phyloP scores from a whole-genome alignment of 2,113 vertebrate species.

The Rhabdornis inornatus region DNA sequence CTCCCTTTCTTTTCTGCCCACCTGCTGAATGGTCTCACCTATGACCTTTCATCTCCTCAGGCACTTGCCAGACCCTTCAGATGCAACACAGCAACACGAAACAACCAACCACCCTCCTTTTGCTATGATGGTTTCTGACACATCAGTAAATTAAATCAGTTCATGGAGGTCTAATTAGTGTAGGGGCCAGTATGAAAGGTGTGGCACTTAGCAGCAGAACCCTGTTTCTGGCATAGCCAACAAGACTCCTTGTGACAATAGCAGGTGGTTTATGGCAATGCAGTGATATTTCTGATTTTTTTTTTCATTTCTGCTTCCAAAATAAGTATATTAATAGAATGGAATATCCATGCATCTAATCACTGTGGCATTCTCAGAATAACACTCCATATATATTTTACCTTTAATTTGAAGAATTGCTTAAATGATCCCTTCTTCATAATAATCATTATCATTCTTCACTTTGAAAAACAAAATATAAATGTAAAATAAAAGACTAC shows the following conservation, averaged over 20 bases:
- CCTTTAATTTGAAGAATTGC: neutral
- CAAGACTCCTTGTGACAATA: neutral
- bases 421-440: neutral
- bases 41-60: neutral
- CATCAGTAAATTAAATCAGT: neutral
- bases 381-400: neutral
- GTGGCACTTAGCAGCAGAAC: neutral
- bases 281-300: neutral
- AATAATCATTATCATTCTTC: neutral
- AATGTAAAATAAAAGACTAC: conserved; percentile 20
- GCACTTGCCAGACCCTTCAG: neutral
- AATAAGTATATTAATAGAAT: neutral
- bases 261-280: neutral
- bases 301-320: neutral
- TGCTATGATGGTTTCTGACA: neutral
- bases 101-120: neutral
- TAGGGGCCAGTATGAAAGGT: neutral
- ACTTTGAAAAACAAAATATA: conserved; percentile 16
- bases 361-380: neutral
- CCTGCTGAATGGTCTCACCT: accelerated
- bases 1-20: neutral
- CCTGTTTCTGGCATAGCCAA: neutral
- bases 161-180: neutral
- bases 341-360: neutral
- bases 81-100: accelerated